Evolutionary conservation across 1,140 invertebrate genomes (phyloP), one percentile per base, ranked within the genome.

Genomic region (Micrasema longulum): DNA sequence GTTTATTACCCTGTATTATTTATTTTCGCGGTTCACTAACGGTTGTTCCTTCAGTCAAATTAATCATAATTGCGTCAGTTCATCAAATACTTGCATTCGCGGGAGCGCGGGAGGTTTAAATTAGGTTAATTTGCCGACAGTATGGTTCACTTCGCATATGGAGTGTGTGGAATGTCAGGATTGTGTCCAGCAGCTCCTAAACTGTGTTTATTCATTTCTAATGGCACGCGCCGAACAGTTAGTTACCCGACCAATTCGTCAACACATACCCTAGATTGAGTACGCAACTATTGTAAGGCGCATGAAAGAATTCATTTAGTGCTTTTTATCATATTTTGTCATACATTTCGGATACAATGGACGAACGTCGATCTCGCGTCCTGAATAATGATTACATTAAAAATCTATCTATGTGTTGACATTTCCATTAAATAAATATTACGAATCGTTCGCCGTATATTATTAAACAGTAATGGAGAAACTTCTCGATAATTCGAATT

Each of bases 201-300:
- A 60, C 55, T 60, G 55, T 38, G 22, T 52, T 72, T 53, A 41
- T 72, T 50, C 68, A 63, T 67, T 66, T 72, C 41, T 68, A 68
- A 68, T 68, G 57, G 57, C 66, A 47, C 66, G 66, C 45, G 31
- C n/a, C 35, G 47, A 63, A 69, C 67, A 69, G 67, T 55, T 48
- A 69, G 65, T 69, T 55, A 63, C 36, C 20, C 55, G 35, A 26
- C 23, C 45, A 68, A 68, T 69, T 62, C 23, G 57, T 52, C 57
- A 63, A n/a, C 35, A 41, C 31, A 57, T 70, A 63, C 57, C 41
- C 38, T 35, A 38, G 45, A 63, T 63, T 41, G 35, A 18, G 47
- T 52, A 31, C 20, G 22, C 31, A n/a, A 23, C 20, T 22, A 22
- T n/a, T 2, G n/a, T 57, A 35, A 14, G 35, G 43, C 60, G 38